Base-by-base conservation (phyloP, 2,797 vertebrate species). In the Pogonophryne albipinna region DNA sequence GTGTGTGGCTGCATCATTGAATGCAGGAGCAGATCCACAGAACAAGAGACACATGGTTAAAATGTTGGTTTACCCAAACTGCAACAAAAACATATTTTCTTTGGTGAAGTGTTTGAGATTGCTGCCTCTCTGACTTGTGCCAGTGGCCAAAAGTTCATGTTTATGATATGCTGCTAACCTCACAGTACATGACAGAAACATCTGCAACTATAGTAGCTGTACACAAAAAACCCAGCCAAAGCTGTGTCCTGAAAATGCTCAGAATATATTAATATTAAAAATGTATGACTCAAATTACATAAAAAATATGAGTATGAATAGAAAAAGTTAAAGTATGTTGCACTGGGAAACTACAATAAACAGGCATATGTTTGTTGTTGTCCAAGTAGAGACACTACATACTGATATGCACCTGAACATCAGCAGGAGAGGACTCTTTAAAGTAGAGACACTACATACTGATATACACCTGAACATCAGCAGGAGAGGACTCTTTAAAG, bases 11-110 rank as follows among this genome's bases (percentile, higher is more conserved):
- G 72, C 69, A 76, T 78, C 73, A 56, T 80, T 47, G 47, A 50
- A 74, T 75, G 60, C 59, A 8, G 71, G 63, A 68, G 50, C 51
- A 57, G 52, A 71, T 56, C 58, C 70, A 67, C 44, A 0, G 50
- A 70, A 60, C 53, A 71, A 70, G 56, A 85, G 68, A 59, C 67
- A 66, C 47, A 15, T 3, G 44, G 62, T 72, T 50, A 65, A 77
- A 2, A 80, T 59, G 58, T 64, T 42, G 41, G 69, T 17, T 23
- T 73, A 41, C 47, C 42, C 10, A 63, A 64, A 68, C 49, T 66
- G 58, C 70, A 69, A 60, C 50, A 66, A 59, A 75, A 78, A 46
- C 27, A 27, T 4, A 5, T 27, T 4, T 27, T 27, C 27, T 27
- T 27, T 27, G 27, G 27, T 27, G 27, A 27, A 27, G 27, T 27